Evolutionary conservation across 2,113 vertebrate species (phyloP).

Genomic region (Pandion haliaetus): DNA sequence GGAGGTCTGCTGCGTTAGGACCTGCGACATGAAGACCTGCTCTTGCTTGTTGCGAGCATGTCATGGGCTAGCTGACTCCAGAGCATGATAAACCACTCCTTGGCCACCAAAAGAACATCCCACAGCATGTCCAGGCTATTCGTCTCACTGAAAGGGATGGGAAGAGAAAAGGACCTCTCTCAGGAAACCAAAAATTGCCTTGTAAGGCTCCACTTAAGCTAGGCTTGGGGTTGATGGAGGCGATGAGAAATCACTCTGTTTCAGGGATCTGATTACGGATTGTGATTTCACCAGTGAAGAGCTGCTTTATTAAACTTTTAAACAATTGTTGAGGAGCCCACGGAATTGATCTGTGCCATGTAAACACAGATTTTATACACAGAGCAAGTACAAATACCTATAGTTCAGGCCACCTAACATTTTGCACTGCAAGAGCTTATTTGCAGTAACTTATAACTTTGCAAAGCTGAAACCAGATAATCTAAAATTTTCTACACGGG

Average conservation of each 20-base stretch:
- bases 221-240: neutral
- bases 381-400: neutral
- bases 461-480: neutral
- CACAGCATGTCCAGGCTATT: accelerated
- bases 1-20: accelerated
- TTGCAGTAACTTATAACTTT: neutral
- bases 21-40: too few species aligned
- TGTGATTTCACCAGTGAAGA: neutral
- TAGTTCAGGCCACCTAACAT: neutral
- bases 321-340: neutral
- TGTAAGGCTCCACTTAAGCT: neutral
- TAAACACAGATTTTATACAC: neutral
- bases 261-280: neutral
- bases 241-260: neutral
- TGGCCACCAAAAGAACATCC: neutral
- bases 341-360: neutral
- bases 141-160: accelerated
- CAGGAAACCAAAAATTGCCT: neutral
- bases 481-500: neutral
- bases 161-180: neutral
- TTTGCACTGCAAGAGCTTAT: neutral
- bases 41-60: neutral
- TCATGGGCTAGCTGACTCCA: accelerated
- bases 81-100: neutral
- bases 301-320: neutral